phyloP scores from a whole-genome alignment of 2,797 vertebrate genomes.

The Microcaecilia unicolor region DNA sequence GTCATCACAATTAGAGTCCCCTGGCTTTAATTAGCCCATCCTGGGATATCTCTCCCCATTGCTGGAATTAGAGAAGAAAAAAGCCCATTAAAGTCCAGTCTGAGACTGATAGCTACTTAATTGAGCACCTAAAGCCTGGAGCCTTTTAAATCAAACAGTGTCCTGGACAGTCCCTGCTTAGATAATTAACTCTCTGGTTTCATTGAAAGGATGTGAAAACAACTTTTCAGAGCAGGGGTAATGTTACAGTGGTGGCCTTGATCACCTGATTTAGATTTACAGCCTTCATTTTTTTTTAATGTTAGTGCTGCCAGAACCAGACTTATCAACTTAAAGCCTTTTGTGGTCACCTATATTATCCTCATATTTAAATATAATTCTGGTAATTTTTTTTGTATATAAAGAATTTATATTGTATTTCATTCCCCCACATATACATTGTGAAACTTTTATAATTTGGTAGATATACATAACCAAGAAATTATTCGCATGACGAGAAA shows the following conservation, averaged over 20 bases:
- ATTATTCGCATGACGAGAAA: too few relatives aligned
- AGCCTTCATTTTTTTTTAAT: too few relatives aligned
- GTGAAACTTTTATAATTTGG: too few relatives aligned
- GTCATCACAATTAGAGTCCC: constrained; percentile 95
- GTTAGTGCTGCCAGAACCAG: too few relatives aligned
- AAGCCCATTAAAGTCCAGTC: constrained; percentile 91
- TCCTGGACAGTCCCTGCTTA: constrained; percentile 77
- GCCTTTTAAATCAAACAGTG: constrained; percentile 95
- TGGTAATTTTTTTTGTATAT: too few relatives aligned
- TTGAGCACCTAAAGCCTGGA: constrained; percentile 92
- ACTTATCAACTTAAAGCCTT: too few relatives aligned
- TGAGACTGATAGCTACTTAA: constrained; percentile 95
- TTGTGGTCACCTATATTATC: too few relatives aligned
- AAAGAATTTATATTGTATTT: too few relatives aligned
- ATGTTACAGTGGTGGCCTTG: constrained; percentile 44
- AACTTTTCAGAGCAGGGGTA: constrained; percentile 52
- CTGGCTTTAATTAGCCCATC: constrained; percentile 95
- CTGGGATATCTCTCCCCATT: constrained; percentile 67
- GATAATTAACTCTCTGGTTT: constrained; percentile 79
- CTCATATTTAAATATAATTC: too few relatives aligned
- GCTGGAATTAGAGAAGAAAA: constrained; percentile 78
- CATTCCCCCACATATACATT: too few relatives aligned
- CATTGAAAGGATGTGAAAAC: constrained; percentile 42
- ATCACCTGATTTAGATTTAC: constrained; percentile 30
- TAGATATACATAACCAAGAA: too few relatives aligned